Conservation (phyloP, 2,888 invertebrate genomes). For the Orthosia incerta region DNA sequence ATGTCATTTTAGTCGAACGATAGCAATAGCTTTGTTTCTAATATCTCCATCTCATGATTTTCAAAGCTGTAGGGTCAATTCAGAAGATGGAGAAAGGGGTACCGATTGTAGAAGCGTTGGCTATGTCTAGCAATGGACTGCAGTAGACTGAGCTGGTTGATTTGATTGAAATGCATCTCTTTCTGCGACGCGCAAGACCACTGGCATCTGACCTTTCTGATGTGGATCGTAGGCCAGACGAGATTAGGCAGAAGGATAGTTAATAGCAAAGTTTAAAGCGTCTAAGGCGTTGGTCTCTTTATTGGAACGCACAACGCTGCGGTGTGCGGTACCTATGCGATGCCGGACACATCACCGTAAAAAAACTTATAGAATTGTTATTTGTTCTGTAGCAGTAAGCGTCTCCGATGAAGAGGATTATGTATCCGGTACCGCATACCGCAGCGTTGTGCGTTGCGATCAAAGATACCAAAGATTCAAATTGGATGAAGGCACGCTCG, state of each 20-base stretch:
- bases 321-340: no score
- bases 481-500: background rate
- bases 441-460: no score
- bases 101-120: no score
- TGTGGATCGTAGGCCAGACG: no score
- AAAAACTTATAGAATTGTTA: no score
- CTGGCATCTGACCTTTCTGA: background rate
- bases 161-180: background rate
- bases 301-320: no score
- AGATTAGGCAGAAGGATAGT: background rate
- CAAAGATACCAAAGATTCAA: no score
- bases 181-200: background rate
- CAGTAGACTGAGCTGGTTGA: background rate
- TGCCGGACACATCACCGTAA: no score
- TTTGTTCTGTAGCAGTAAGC: no score
- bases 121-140: background rate
- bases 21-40: background rate
- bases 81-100: background rate
- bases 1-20: slow-evolving; percentile 26
- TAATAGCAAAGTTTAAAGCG: no score
- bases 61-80: background rate
- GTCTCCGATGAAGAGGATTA: no score
- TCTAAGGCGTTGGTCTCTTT: background rate
- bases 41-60: background rate
- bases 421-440: no score